Conservation (phyloP, 2,113 vertebrate species). For the Varanus komodoensis region DNA sequence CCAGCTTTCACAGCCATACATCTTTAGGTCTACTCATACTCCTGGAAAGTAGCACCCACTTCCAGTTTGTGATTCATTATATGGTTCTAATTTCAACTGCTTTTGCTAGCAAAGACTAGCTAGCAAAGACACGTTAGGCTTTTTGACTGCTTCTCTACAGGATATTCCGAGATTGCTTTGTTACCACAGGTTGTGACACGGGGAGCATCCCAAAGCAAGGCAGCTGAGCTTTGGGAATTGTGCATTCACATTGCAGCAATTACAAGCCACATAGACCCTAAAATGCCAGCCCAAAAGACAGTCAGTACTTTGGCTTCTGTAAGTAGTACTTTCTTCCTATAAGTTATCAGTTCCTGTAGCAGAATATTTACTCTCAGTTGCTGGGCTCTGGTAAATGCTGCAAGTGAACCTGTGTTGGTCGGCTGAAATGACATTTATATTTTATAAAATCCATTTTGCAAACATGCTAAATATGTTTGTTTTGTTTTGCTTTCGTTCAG, state of each 20-base stretch:
- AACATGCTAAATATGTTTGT: neutral
- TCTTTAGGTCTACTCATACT: constrained; percentile 46
- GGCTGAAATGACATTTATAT: neutral
- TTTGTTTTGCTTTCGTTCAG: neutral
- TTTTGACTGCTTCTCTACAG: constrained; percentile 65
- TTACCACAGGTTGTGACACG: neutral
- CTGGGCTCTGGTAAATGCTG: neutral
- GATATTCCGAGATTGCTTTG: constrained; percentile 47
- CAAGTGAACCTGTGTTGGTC: neutral
- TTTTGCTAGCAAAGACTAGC: constrained; percentile 66
- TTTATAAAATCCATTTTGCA: neutral
- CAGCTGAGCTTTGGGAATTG: rapidly evolving
- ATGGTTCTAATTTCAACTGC: constrained; percentile 68
- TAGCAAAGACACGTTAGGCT: constrained; percentile 68
- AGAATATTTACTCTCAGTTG: neutral
- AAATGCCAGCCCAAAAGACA: neutral
- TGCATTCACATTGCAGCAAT: rapidly evolving
- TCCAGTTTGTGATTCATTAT: constrained; percentile 70
- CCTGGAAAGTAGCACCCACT: constrained; percentile 61
- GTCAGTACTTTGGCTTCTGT: neutral
- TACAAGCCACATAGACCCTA: rapidly evolving
- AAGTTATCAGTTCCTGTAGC: neutral
- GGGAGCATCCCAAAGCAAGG: neutral
- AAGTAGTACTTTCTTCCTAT: neutral
- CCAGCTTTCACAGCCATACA: too few relatives aligned